Base-by-base conservation (phyloP, 2,888 invertebrate genomes). In the Netelia fuscicornis region DNA sequence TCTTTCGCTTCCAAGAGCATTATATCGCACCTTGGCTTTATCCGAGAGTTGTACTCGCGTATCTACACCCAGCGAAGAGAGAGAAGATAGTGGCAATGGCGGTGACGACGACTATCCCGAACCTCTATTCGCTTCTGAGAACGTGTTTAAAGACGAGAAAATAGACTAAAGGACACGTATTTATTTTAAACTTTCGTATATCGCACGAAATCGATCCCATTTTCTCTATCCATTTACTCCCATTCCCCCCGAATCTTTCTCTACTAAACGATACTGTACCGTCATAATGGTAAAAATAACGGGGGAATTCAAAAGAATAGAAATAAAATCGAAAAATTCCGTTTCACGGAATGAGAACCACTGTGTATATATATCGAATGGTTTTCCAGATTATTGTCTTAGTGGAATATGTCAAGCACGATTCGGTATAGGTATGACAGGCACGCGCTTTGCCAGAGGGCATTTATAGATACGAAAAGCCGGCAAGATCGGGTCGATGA, bases 381-480 rank as follows among this genome's bases (percentile, higher is more conserved):
- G 71, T 74, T 79, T 62, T 80, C 67, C 77, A 87, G 88, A 89
- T 89, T 88, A 88, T 89, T 86, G 88, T 89, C 87, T 90, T 88
- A 88, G 86, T 81, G 75, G 17, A 83, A 85, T 88, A 88, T 90
- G 89, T 90, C 89, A 88, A 71, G 56, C 85, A 17, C 86, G 81
- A 89, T 89, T 87, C 70, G 64, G 56, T 17, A 76, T 83, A 80
- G 17, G 68, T 68, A 60, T 68, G 25, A 44, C 62, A 71, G 25
- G 58, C 52, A 20, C 44, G 48, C 48, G 64, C 48, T 79, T 80
- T 70, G 74, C 75, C 54, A 65, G 44, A 62, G 71, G 52, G 82
- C 77, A 84, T 88, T 86, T 83, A 85, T 60, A 84, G 70, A 80
- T 56, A n/a, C 64, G 71, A 74, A 85, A 78, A 60, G 79, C 70